These are phyloP conservation scores for Pseudomyrmex concolor DNA, from an alignment of 1,140 invertebrate species.

Conservation along the genomic window DNA sequence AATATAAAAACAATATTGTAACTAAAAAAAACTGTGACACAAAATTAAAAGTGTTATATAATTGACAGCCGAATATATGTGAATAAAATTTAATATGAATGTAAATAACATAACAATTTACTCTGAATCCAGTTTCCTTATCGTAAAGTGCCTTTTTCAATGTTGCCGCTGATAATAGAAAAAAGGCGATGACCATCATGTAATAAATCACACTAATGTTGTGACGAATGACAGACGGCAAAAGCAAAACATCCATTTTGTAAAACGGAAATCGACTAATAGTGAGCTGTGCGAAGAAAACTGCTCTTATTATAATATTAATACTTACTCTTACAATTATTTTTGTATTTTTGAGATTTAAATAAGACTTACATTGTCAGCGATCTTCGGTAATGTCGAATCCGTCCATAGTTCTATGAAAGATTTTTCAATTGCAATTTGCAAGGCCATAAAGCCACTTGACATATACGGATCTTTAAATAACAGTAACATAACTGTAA, in stretches of 20 bases:
- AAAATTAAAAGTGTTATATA: too few species aligned
- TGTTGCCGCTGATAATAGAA: conserved; percentile 55
- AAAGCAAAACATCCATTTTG: conserved; percentile 58
- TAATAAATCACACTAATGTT: conserved; percentile 71
- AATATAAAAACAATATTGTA: neutral
- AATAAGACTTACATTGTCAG: conserved; percentile 39
- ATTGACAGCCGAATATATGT: too few species aligned
- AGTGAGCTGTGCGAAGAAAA: conserved; percentile 9
- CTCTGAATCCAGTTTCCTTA: conserved; percentile 69
- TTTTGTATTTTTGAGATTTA: neutral
- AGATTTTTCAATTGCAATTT: conserved; percentile 67
- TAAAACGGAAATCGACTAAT: conserved; percentile 63
- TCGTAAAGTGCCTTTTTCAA: conserved; percentile 65
- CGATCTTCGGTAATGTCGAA: conserved; percentile 36
- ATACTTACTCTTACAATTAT: neutral
- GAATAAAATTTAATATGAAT: neutral
- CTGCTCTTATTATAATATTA: neutral
- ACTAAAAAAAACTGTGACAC: neutral
- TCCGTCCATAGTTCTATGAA: conserved; percentile 67
- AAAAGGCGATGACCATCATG: conserved; percentile 62
- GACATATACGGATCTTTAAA: conserved; percentile 65
- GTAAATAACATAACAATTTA: conserved; percentile 34
- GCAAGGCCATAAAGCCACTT: conserved; percentile 69
- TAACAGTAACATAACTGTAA: neutral
- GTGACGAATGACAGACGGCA: conserved; percentile 56